These are phyloP conservation scores for Camptogramma bilineatum DNA, from an alignment of 2,888 invertebrate species.

Conservation along the genomic window DNA sequence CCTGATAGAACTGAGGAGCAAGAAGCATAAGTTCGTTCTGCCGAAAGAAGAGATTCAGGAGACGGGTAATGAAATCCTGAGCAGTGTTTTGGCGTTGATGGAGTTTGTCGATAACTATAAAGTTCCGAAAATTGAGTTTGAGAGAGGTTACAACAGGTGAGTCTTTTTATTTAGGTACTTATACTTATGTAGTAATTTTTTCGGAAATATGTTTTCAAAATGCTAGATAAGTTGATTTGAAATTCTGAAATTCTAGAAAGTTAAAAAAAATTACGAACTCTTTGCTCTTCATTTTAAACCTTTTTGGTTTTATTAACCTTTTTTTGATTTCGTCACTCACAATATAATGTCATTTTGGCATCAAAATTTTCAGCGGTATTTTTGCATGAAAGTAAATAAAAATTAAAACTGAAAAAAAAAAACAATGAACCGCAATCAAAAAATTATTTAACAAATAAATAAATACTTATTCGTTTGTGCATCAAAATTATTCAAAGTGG, in stretches of 20 bases:
- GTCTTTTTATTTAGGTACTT: background rate
- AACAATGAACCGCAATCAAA: conserved; percentile 21
- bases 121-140: conserved; percentile 19
- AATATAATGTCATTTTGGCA: conserved; percentile 1
- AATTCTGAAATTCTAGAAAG: background rate
- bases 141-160: conserved; percentile 21
- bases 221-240: background rate
- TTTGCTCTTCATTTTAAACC: background rate
- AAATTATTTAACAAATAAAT: conserved; percentile 15
- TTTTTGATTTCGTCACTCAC: background rate
- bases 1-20: conserved; percentile 73
- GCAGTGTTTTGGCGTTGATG: conserved; percentile 68
- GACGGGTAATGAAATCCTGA: conserved; percentile 68
- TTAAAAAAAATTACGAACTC: background rate
- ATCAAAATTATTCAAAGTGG: conserved; percentile 66
- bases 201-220: background rate
- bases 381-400: background rate
- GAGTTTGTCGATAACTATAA: conserved; percentile 65
- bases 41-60: conserved; percentile 73
- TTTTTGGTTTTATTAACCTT: background rate
- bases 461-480: conserved; percentile 19
- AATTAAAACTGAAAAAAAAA: conserved; percentile 17
- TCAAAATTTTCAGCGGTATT: conserved; percentile 21
- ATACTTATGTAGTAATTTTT: background rate
- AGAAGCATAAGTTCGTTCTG: conserved; percentile 67